Evolutionary conservation across 2,797 vertebrate genomes (phyloP).

Genomic region (Siniperca obscura): DNA sequence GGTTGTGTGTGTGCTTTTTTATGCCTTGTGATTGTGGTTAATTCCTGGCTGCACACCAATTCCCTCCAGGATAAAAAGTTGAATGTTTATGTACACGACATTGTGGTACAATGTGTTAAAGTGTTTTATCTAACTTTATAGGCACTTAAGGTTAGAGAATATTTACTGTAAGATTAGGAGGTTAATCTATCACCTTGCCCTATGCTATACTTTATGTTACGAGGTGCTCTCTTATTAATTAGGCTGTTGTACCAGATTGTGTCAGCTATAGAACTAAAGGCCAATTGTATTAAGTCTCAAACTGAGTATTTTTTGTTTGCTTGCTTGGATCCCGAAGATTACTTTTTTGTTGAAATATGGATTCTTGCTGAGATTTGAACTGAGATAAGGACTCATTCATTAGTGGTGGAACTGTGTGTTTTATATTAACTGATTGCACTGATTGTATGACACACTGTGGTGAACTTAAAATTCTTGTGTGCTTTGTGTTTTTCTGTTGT

Average conservation of each 20-base stretch:
- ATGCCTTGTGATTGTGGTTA: not conserved
- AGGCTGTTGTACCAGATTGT: not conserved
- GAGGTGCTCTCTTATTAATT: conserved; percentile 1
- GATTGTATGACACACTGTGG: no score
- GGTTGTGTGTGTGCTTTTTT: not conserved
- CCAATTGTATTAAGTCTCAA: no score
- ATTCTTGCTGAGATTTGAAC: no score
- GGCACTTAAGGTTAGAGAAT: not conserved
- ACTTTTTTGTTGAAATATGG: no score
- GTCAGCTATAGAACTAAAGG: not conserved
- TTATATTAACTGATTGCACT: no score
- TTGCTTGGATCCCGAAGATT: no score
- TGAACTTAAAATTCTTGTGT: no score
- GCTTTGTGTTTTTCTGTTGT: not conserved
- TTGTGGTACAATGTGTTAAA: not conserved
- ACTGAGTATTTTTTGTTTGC: no score
- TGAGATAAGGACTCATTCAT: no score
- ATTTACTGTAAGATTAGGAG: not conserved
- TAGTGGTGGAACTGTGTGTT: no score
- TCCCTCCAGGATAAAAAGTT: not conserved
- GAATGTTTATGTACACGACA: not conserved
- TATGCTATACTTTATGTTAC: not conserved
- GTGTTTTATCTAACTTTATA: not conserved
- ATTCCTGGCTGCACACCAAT: not conserved
- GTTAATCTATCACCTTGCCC: not conserved